These are phyloP conservation scores for Paragorgia papillata DNA, from an alignment of 92 coral and sea anemone genomes.

Conservation along the genomic window DNA sequence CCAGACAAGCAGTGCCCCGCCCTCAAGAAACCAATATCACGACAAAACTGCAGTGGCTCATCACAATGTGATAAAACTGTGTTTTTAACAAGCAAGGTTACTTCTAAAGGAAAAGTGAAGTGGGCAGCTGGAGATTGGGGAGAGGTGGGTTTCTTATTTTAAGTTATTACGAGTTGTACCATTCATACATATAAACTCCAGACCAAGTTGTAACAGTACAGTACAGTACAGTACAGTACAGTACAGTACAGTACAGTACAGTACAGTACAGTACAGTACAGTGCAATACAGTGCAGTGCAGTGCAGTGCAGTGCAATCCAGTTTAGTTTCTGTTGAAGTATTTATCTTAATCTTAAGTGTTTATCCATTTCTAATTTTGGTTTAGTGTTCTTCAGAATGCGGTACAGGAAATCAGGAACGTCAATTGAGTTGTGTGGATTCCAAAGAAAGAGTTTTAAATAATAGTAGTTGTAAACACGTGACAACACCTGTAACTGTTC, in stretches of 20 bases:
- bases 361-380: too few species aligned
- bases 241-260: too few species aligned
- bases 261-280: too few species aligned
- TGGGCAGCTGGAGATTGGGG: conserved; percentile 80
- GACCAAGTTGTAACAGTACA: too few species aligned
- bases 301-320: too few species aligned
- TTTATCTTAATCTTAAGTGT: too few species aligned
- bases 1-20: conserved; percentile 17
- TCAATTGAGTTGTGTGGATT: conserved; percentile 56
- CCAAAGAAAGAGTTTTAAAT: background rate
- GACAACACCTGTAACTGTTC: conserved; percentile 9
- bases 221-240: too few species aligned
- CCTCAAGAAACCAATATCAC: conserved; percentile 19
- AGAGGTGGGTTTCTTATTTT: conserved; percentile 44
- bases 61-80: conserved; percentile 24
- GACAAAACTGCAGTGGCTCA: background rate
- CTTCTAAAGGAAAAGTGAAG: conserved; percentile 31
- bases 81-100: background rate
- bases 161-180: background rate
- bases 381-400: conserved; percentile 87
- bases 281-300: too few species aligned
- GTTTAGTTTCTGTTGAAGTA: too few species aligned
- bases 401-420: conserved; percentile 73
- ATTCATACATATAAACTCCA: too few species aligned
- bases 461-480: background rate